A percentile compares a stretch with the other conserved stretches of the same genome.
Conservation (phyloP, 2,797 vertebrate genomes). For the Crocidura indochinensis region DNA sequence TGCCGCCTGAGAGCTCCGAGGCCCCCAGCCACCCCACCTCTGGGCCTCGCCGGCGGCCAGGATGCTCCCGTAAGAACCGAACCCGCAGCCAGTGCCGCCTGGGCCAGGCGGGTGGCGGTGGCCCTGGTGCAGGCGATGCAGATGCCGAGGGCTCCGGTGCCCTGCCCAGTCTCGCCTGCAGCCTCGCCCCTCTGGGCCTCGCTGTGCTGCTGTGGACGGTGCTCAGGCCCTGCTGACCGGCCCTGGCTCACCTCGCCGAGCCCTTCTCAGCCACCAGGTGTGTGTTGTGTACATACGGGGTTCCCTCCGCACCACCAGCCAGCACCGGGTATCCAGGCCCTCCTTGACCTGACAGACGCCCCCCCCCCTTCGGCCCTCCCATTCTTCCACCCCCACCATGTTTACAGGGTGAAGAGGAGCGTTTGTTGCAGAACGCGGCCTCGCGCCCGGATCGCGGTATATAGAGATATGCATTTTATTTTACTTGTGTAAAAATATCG, state of each 20-base stretch:
- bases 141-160: conserved; percentile 84
- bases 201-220: conserved; percentile 74
- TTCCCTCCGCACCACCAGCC: conserved; percentile 66
- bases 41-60: conserved; percentile 97
- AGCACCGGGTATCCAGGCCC: conserved; percentile 59
- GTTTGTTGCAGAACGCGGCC: conserved; percentile 95
- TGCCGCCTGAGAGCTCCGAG: conserved; percentile 95
- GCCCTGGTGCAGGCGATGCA: conserved; percentile 63
- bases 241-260: not conserved
- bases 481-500: conserved; percentile 99
- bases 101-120: conserved; percentile 92
- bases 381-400: conserved; percentile 86
- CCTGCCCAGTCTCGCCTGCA: conserved; percentile 81
- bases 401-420: conserved; percentile 93
- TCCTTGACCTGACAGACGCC: conserved; percentile 55
- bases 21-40: conserved; percentile 94
- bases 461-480: conserved; percentile 99
- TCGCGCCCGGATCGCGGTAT: conserved; percentile 94
- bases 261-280: conserved; percentile 59
- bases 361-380: conserved; percentile 90
- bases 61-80: conserved; percentile 97
- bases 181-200: conserved; percentile 66
- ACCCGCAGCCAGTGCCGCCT: conserved; percentile 96
- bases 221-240: conserved; percentile 73
- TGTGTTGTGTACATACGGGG: conserved; percentile 82